phyloP scores from a whole-genome alignment of 2,888 invertebrate species.

The Sphaerophoria taeniata region DNA sequence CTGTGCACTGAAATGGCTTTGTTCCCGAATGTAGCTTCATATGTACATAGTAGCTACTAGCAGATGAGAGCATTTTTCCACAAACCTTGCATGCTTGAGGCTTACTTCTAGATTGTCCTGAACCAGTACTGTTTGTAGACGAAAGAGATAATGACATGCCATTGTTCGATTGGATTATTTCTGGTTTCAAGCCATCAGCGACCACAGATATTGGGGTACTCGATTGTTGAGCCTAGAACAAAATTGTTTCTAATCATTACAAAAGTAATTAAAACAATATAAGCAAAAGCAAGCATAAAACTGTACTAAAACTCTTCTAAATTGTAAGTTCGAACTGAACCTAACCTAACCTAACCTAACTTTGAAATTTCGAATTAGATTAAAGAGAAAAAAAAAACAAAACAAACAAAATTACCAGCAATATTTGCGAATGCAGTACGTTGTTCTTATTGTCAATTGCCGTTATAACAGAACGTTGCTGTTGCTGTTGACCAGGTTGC shows the following conservation, averaged over 20 bases:
- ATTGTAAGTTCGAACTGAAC: too few relatives aligned
- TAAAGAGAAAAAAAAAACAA: slow-evolving; percentile 12
- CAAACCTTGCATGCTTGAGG: slow-evolving; percentile 91
- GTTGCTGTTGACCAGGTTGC: slow-evolving; percentile 76
- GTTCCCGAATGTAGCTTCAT: slow-evolving; percentile 92
- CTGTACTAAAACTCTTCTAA: too few relatives aligned
- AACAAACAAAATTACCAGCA: slow-evolving; percentile 71
- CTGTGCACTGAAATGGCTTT: slow-evolving; percentile 90
- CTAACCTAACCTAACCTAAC: too few relatives aligned
- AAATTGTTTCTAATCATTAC: background rate
- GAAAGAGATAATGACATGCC: slow-evolving; percentile 75
- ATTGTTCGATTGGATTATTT: slow-evolving; percentile 75
- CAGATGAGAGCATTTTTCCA: slow-evolving; percentile 90
- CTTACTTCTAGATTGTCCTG: slow-evolving; percentile 85
- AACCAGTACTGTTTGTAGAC: slow-evolving; percentile 71
- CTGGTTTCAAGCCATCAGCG: slow-evolving; percentile 76
- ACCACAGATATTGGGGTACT: slow-evolving; percentile 75
- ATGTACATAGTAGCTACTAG: slow-evolving; percentile 91
- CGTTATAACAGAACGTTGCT: slow-evolving; percentile 78
- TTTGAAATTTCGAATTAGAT: background rate
- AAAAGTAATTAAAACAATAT: too few relatives aligned
- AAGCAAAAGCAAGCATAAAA: too few relatives aligned
- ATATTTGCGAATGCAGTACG: slow-evolving; percentile 81
- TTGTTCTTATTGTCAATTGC: slow-evolving; percentile 79
- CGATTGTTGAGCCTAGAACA: slow-evolving; percentile 74